Percentiles rank a stretch among this genome's conserved stretches.
Evolutionary conservation across 2,797 vertebrate genomes (phyloP).

Genomic region (Rhadinocentrus ornatus): DNA sequence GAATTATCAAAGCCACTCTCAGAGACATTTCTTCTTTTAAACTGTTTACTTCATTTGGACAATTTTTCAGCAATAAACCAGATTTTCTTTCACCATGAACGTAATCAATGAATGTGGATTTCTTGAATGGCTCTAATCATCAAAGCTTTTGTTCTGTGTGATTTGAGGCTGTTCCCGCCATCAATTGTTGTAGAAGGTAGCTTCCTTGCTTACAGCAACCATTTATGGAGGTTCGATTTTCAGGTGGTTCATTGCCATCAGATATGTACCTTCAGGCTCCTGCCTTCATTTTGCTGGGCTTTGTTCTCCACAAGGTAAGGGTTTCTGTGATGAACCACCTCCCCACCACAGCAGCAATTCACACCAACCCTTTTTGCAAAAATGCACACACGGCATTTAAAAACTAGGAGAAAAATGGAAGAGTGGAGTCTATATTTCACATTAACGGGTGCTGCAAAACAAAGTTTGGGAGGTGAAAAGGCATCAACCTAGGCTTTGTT

Average conservation of each 20-base stretch:
- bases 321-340: slow-evolving; percentile 29
- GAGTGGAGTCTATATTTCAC: neutral
- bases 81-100: neutral
- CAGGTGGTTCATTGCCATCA: slow-evolving; percentile 37
- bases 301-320: slow-evolving; percentile 2
- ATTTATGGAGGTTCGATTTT: slow-evolving; percentile 11
- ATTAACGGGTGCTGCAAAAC: slow-evolving; percentile 14
- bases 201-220: neutral
- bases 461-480: slow-evolving; percentile 11
- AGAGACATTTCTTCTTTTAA: slow-evolving; percentile 8
- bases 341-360: slow-evolving; percentile 17
- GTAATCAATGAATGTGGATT: neutral
- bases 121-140: slow-evolving; percentile 3
- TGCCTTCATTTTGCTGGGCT: neutral
- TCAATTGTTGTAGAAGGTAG: neutral
- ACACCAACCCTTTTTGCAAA: slow-evolving; percentile 17
- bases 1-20: neutral
- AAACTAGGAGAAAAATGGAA: slow-evolving; percentile 1
- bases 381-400: slow-evolving; percentile 28
- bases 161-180: neutral
- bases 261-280: slow-evolving; percentile 8
- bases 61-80: neutral
- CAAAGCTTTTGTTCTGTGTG: slow-evolving; percentile 6
- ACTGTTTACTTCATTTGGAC: neutral
- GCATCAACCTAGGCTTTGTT: slow-evolving; percentile 1